Base-by-base conservation (phyloP, 1,140 invertebrate species). In the Aphelenchoides fujianensis region DNA sequence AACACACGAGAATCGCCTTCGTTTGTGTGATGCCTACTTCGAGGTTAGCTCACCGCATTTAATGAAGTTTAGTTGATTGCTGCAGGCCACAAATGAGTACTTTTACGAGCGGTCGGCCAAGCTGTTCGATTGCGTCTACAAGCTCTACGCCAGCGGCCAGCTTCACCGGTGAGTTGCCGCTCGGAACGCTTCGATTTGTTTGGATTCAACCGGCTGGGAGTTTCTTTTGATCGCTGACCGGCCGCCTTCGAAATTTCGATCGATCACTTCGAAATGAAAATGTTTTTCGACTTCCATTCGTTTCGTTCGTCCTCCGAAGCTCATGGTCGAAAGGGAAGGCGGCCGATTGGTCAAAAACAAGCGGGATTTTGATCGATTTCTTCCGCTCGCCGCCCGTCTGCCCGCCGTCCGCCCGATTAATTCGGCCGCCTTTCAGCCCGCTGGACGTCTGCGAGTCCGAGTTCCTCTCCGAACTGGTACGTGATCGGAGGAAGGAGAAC, bases 21-120 rank as follows among this genome's bases (percentile, higher is more conserved):
- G 30, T 12, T 37, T 76, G 2, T 75, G 69, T 53, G 75, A 76
- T 52, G 74, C 69, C 2, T 75, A 73, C 62, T 75, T 74, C 55
- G 35, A 28, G 66, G 73, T 74, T 30, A 32, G 69, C 74, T 69
- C 5, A n/a, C 3, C 19, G 1, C 3, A 72, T n/a, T n/a, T n/a
- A n/a, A n/a, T n/a, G n/a, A n/a, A n/a, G n/a, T n/a, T n/a, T n/a
- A n/a, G n/a, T n/a, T n/a, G n/a, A n/a, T n/a, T n/a, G 34, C 70
- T 75, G 3, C 19, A 75, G 70, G 57, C 30, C 57, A 77, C 70
- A 0, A 59, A 71, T n/a, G 74, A 75, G 41, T 76, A 76, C 35
- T 76, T 77, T 36, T 76, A 77, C 31, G 74, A 76, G 41, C 16
- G 76, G 5, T 69, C 74, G 27, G 19, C 75, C 3, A 68, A 74